Evolutionary conservation across 2,797 vertebrate species (phyloP), one percentile per base, ranked within the genome.

Genomic region (Synaphobranchus kaupii): DNA sequence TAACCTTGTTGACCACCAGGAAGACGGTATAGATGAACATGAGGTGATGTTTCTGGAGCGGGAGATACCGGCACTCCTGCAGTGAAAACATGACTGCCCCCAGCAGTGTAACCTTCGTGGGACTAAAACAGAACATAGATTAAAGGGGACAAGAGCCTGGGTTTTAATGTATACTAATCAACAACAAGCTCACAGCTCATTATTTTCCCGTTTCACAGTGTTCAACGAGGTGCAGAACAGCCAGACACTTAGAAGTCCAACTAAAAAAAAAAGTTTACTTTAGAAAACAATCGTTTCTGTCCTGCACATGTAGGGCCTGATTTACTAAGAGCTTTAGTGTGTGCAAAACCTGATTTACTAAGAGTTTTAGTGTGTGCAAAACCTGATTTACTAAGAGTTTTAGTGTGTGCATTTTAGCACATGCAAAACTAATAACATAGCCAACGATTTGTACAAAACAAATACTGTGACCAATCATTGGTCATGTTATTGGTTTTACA

Each of bases 31-130:
- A 99, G 86, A 98, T 80, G 88, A 99, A 96, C 96, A 99, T 94
- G 85, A 99, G 96, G 90, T 98, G 96, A 85, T 97, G 96, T 91
- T 94, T 97, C 91, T 95, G 92, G 63, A 99, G 82, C 7, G 96
- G 96, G 87, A 99, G 95, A 90, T 96, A 95, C 6, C 93, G 90
- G 17, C 92, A 95, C 84, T 97, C 96, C 94, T 99, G 98, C 87
- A 99, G 94, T 25, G 97, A 95, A 90, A 99, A 99, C 91, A 99
- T 92, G 92, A 99, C 92, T n/a, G 98, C 96, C 84, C 99, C 99
- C 6, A 99, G 90, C 93, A 99, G 95, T 88, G 97, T 98, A 91
- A 98, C 92, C 94, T 99, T 99, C 85, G 98, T 97, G 88, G 98
- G 96, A 92, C 99, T 99, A 91, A 52, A 88, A 4, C 87, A 28